A percentile compares a stretch with the other conserved stretches of the same genome.
These are phyloP conservation scores for Palythoa caribaeorum DNA, from an alignment of 92 coral and sea anemone species.

Conservation along the genomic window DNA sequence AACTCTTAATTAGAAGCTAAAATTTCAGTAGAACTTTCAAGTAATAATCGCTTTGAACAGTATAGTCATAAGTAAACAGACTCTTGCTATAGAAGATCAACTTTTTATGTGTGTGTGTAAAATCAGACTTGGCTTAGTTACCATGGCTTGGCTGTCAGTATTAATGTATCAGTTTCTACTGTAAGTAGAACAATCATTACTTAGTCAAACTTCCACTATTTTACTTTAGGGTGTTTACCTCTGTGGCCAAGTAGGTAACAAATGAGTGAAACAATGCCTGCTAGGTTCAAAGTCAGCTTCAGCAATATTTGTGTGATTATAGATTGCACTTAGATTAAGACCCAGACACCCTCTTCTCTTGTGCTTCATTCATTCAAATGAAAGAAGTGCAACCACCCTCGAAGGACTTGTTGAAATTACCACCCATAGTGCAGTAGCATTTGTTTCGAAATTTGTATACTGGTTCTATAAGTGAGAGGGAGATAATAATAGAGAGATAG, in stretches of 20 bases:
- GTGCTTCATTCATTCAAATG: background rate
- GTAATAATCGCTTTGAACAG: no score
- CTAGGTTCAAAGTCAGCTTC: background rate
- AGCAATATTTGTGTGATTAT: background rate
- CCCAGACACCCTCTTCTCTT: constrained; percentile 8
- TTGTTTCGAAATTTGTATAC: background rate
- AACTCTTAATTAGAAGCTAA: no score
- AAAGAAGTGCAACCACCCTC: background rate
- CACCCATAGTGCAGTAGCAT: constrained; percentile 8
- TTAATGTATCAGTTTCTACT: constrained; percentile 23
- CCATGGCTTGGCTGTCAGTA: constrained; percentile 8
- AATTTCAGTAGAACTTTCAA: no score
- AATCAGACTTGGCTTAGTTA: background rate
- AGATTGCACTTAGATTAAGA: constrained; percentile 16
- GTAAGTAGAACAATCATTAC: constrained; percentile 29
- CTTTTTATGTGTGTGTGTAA: constrained; percentile 24
- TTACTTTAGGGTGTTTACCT: background rate
- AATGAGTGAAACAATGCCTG: background rate
- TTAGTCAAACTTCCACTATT: background rate
- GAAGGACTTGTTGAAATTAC: constrained; percentile 14
- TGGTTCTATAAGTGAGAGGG: background rate
- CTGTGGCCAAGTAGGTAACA: constrained; percentile 5
- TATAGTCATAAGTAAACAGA: constrained; percentile 12
- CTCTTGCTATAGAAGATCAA: background rate
- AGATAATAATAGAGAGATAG: no score